phyloP scores from a whole-genome alignment of 2,888 invertebrate species.

The Osmoderma eremita region DNA sequence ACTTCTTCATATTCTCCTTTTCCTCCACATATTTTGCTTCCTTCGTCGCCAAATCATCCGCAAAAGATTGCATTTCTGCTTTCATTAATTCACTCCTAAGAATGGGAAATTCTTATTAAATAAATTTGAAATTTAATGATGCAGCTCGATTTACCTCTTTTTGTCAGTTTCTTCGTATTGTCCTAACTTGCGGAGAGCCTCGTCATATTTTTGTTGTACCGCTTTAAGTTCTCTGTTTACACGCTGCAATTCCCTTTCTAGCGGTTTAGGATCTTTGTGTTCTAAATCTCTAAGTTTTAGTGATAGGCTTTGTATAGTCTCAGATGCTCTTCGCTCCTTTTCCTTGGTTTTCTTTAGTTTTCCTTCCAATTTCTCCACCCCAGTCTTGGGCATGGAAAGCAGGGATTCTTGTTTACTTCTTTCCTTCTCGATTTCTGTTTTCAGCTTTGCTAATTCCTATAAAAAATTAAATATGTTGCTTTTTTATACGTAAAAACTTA shows the following conservation, averaged over 20 bases:
- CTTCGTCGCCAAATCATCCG: conserved; percentile 40
- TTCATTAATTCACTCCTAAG: conserved; percentile 35
- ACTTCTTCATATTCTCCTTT: conserved; percentile 43
- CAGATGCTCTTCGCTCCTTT: conserved; percentile 36
- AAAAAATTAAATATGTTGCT: neutral
- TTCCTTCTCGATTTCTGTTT: conserved; percentile 27
- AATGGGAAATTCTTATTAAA: neutral
- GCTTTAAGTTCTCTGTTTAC: conserved; percentile 37
- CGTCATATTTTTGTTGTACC: conserved; percentile 44
- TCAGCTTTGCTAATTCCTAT: conserved; percentile 36
- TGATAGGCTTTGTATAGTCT: conserved; percentile 32
- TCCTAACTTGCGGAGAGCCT: conserved; percentile 35
- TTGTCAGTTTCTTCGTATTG: conserved; percentile 39
- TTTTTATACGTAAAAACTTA: neutral
- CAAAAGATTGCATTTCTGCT: conserved; percentile 42
- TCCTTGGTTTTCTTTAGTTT: conserved; percentile 40
- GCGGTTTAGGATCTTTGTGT: conserved; percentile 35
- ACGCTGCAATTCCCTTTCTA: conserved; percentile 41
- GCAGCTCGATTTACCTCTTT: conserved; percentile 31
- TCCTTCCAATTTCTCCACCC: conserved; percentile 12
- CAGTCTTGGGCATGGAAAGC: neutral
- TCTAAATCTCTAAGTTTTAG: conserved; percentile 39
- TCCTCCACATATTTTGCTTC: conserved; percentile 43
- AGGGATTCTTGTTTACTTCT: conserved; percentile 4
- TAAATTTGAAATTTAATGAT: neutral